A percentile compares a stretch with the other conserved stretches of the same genome.
Evolutionary conservation across 2,888 invertebrate species (phyloP).

Genomic region (Selenia dentaria): DNA sequence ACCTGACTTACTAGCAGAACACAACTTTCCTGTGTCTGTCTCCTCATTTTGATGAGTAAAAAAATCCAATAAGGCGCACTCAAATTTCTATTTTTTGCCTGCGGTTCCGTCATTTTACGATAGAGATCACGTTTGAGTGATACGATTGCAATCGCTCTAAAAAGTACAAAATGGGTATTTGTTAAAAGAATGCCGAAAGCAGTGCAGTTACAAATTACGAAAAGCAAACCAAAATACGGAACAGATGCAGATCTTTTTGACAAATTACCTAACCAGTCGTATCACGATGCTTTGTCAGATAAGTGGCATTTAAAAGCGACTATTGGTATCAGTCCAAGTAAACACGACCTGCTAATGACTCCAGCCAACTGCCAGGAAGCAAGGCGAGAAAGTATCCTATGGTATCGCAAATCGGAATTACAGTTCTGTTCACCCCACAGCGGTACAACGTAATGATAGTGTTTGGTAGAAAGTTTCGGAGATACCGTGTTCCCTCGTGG

Average conservation of each 20-base stretch:
- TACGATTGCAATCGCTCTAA: too few species aligned
- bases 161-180: too few species aligned
- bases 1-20: too few species aligned
- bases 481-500: constrained; percentile 8
- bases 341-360: constrained; percentile 26
- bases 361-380: constrained; percentile 24
- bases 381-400: constrained; percentile 30
- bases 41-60: too few species aligned
- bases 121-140: too few species aligned
- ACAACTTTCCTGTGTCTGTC: too few species aligned
- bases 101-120: too few species aligned
- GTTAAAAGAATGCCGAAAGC: too few species aligned
- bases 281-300: background rate
- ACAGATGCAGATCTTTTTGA: background rate
- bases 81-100: too few species aligned
- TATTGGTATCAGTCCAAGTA: constrained; percentile 7
- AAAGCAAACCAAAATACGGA: too few species aligned
- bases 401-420: constrained; percentile 55
- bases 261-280: background rate
- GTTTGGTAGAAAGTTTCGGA: constrained; percentile 55
- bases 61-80: too few species aligned
- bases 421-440: constrained; percentile 43
- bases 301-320: constrained; percentile 5
- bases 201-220: too few species aligned
- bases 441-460: constrained; percentile 51